Evolutionary conservation across 2,888 invertebrate genomes (phyloP), one percentile per base, ranked within the genome.

Genomic region (Psylliodes chrysocephalus): DNA sequence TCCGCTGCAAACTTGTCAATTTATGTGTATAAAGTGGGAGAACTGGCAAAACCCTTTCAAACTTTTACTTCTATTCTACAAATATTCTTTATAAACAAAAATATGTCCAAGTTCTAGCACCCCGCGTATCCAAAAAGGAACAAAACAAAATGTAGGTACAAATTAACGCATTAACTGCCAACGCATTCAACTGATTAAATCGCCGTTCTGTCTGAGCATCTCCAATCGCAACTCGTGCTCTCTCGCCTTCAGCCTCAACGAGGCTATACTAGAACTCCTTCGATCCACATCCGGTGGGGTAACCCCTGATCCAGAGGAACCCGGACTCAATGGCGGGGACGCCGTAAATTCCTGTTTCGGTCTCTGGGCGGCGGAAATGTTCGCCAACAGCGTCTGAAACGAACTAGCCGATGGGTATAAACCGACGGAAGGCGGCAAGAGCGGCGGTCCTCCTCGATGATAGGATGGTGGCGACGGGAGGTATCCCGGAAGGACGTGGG

Each of bases 211-310:
- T 56, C 94, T 86, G 57, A 94, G 80, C 87, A 93, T 89, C 81
- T 94, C 94, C 74, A 94, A 84, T 78, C 93, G 88, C 49, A 94
- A 83, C 81, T 95, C 95, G 79, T 95, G 95, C 80, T 96, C 95
- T 54, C 95, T 86, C 0, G 96, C 96, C 73, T 95, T 95, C 75
- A 94, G 86, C 70, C 96, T 85, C 35, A 96, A 83, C 0, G 93
- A 91, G 0, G 94, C 95, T 73, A 95, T 95, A 77, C 95, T 95
- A 25, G 93, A 93, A 73, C 92, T 92, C 73, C 94, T 85, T 70
- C 94, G 85, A 81, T 94, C 94, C 60, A 93, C 90, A 69, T 93
- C 93, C 19, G 90, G 91, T 10, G 79, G 78, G 8, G 75, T 77
- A 2, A 78, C 71, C 0, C 86, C 85, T 0, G 86, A 85, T 71